These are phyloP conservation scores for Aleiodes testaceus DNA, from an alignment of 2,888 invertebrate genomes.

Conservation along the genomic window DNA sequence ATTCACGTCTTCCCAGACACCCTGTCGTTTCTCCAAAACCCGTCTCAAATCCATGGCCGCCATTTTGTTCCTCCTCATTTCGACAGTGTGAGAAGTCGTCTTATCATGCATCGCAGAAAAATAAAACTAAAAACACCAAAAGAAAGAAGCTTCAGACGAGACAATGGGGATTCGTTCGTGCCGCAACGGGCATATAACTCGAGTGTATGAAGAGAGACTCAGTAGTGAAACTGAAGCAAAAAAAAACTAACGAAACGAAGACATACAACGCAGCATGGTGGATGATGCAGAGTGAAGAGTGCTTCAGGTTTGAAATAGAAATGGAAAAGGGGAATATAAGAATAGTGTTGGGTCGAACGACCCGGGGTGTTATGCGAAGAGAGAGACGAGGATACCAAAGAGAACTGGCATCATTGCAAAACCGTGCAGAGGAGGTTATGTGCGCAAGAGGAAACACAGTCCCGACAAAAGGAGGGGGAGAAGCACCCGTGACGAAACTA, in stretches of 20 bases:
- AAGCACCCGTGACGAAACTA: slow-evolving; percentile 41
- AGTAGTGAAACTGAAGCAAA: neutral
- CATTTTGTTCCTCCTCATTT: neutral
- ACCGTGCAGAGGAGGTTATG: slow-evolving; percentile 11
- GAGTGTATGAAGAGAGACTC: slow-evolving; percentile 27
- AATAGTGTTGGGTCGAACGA: slow-evolving; percentile 48
- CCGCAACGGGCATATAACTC: slow-evolving; percentile 35
- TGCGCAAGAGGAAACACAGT: slow-evolving; percentile 25
- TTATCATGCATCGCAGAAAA: slow-evolving; percentile 13
- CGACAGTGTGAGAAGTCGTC: slow-evolving; percentile 14
- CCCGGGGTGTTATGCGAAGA: slow-evolving; percentile 44
- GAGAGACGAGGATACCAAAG: slow-evolving; percentile 32
- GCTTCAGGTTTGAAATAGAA: slow-evolving; percentile 47
- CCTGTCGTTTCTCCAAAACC: no score
- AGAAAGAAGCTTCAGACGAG: slow-evolving; percentile 20
- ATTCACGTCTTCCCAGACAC: no score
- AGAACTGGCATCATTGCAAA: slow-evolving; percentile 11
- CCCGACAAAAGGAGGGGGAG: neutral
- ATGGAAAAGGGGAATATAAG: slow-evolving; percentile 45
- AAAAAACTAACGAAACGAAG: slow-evolving; percentile 18
- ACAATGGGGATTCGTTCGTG: slow-evolving; percentile 37
- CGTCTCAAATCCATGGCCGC: neutral
- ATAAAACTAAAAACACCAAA: neutral
- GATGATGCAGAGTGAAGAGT: slow-evolving; percentile 33
- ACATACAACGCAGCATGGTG: neutral